Conservation (phyloP, 2,888 invertebrate species). For the Andrena minutula region DNA sequence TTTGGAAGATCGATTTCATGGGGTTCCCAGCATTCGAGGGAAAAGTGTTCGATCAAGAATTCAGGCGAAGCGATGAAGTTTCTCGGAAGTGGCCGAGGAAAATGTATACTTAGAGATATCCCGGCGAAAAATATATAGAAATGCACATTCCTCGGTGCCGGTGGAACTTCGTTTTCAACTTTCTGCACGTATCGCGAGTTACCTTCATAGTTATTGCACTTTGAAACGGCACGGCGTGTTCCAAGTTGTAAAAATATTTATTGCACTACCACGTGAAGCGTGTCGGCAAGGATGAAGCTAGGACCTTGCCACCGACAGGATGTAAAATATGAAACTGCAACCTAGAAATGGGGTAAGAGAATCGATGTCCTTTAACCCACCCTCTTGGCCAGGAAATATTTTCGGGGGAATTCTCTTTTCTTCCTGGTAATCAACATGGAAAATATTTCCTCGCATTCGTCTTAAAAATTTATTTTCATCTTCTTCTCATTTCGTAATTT, state of each 20-base stretch:
- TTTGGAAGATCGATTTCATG: constrained; percentile 51
- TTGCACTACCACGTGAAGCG: constrained; percentile 19
- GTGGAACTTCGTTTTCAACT: constrained; percentile 42
- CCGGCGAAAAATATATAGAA: constrained; percentile 41
- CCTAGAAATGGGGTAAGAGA: neutral
- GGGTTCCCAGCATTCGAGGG: constrained; percentile 35
- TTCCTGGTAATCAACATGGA: neutral
- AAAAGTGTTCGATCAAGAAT: constrained; percentile 59
- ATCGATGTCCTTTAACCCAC: constrained; percentile 3
- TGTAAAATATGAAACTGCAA: neutral
- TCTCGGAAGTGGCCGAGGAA: constrained; percentile 28
- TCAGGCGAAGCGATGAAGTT: constrained; percentile 44
- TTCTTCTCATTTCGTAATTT: too few species aligned
- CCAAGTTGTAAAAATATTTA: constrained; percentile 47
- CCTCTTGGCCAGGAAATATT: neutral
- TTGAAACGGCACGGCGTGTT: constrained; percentile 29
- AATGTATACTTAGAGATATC: constrained; percentile 50
- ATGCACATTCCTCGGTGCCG: constrained; percentile 4
- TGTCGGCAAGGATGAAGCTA: neutral
- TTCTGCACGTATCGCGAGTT: constrained; percentile 38
- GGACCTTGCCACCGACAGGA: constrained; percentile 3
- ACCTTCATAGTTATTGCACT: constrained; percentile 36
- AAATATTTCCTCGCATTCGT: neutral
- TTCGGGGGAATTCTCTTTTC: neutral
- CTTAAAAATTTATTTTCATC: too few species aligned